Percentiles rank a stretch among this genome's conserved stretches.
phyloP scores from a whole-genome alignment of 2,113 vertebrate species.

The Pampusana beccarii region DNA sequence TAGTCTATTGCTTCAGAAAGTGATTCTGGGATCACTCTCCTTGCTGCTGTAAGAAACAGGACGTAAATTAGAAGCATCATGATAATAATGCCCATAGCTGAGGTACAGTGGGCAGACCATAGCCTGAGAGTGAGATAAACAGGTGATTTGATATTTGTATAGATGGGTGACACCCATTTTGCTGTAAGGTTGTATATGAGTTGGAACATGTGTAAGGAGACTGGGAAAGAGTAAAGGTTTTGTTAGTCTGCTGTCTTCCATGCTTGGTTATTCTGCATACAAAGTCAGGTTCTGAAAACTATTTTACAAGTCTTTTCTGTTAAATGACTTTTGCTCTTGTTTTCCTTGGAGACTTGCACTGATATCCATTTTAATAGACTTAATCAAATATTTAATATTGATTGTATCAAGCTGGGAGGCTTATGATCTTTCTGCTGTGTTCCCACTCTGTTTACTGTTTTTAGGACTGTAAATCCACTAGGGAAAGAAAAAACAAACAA shows the following conservation, averaged over 20 bases:
- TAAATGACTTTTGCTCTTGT: background rate
- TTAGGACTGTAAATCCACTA: background rate
- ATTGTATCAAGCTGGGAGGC: background rate
- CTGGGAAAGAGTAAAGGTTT: background rate
- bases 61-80: background rate
- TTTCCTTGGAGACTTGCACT: background rate
- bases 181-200: background rate
- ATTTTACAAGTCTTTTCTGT: background rate
- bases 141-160: background rate
- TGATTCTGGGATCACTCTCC: background rate
- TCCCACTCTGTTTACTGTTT: background rate
- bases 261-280: background rate
- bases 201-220: background rate
- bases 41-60: background rate
- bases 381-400: conserved; percentile 1
- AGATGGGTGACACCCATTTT: background rate
- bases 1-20: background rate
- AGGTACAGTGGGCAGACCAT: background rate
- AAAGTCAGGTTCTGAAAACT: background rate
- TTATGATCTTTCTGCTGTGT: background rate
- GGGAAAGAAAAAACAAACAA: background rate
- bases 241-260: background rate
- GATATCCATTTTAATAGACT: background rate
- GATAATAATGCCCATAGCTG: background rate
- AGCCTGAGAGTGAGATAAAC: background rate